A percentile compares a stretch with the other conserved stretches of the same genome.
These are phyloP conservation scores for Lagenorhynchus albirostris DNA, from an alignment of 2,113 vertebrate species.

Conservation along the genomic window DNA sequence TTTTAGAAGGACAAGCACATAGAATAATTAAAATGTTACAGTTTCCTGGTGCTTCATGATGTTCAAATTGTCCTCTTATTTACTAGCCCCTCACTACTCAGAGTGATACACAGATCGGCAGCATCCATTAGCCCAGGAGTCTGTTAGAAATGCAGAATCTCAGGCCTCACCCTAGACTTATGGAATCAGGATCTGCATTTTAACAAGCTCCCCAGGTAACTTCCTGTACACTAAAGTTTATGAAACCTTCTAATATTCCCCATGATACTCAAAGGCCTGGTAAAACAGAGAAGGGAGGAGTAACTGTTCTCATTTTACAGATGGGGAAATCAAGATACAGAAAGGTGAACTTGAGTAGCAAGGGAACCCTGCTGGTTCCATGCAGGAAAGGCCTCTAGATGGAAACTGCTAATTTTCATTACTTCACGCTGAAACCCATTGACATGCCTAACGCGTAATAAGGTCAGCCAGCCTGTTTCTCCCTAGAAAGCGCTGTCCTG, in stretches of 20 bases:
- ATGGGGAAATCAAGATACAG: neutral
- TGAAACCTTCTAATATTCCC: neutral
- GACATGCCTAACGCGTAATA: neutral
- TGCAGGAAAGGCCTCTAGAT: neutral
- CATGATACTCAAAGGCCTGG: neutral
- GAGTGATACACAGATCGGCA: neutral
- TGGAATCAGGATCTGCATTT: neutral
- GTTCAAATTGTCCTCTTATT: neutral
- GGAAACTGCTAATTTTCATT: neutral
- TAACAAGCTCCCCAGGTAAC: neutral
- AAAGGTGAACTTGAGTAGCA: neutral
- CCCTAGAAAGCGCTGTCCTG: neutral
- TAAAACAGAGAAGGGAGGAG: neutral
- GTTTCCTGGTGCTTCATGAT: neutral
- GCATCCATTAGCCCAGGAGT: neutral
- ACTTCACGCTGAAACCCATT: neutral
- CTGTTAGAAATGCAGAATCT: neutral
- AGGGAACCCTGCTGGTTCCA: neutral
- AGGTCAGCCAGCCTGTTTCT: neutral
- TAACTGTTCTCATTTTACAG: neutral
- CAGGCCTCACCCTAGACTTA: neutral
- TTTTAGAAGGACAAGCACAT: slow-evolving; percentile 2
- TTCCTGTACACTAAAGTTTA: neutral
- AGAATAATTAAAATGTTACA: slow-evolving; percentile 24
- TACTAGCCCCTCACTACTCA: neutral